Evolutionary conservation across 2,797 vertebrate genomes (phyloP).

Genomic region (Phalanger gymnotis): DNA sequence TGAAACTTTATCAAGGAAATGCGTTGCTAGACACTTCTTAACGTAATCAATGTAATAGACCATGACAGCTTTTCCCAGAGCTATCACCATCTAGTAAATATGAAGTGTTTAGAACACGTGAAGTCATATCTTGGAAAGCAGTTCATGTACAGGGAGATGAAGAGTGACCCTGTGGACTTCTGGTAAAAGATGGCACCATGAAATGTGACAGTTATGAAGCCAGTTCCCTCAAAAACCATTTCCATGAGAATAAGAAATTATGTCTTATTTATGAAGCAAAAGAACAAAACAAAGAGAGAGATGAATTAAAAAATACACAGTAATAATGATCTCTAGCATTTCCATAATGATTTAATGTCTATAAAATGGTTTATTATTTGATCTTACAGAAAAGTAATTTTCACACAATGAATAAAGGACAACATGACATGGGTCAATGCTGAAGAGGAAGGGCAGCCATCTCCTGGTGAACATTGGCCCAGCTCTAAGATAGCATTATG

Average conservation of each 20-base stretch:
- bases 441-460: neutral
- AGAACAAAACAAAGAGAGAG: neutral
- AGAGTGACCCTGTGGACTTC: neutral
- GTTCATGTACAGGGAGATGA: neutral
- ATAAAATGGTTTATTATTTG: neutral
- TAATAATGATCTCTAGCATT: neutral
- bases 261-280: neutral
- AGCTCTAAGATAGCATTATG: neutral
- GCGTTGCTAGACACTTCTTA: constrained; percentile 39
- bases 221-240: neutral
- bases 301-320: neutral
- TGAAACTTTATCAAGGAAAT: constrained; percentile 51
- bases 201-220: neutral
- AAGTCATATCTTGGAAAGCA: neutral
- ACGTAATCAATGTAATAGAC: constrained; percentile 21
- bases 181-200: neutral
- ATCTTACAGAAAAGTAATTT: neutral
- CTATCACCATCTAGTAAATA: constrained; percentile 27
- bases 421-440: neutral
- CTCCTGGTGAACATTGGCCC: neutral
- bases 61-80: constrained; percentile 37
- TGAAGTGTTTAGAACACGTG: neutral
- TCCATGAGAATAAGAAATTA: neutral
- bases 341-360: neutral
- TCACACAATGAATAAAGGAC: neutral